Base-by-base conservation (phyloP, 92 coral and sea anemone genomes). In the Heliopora coerulea region DNA sequence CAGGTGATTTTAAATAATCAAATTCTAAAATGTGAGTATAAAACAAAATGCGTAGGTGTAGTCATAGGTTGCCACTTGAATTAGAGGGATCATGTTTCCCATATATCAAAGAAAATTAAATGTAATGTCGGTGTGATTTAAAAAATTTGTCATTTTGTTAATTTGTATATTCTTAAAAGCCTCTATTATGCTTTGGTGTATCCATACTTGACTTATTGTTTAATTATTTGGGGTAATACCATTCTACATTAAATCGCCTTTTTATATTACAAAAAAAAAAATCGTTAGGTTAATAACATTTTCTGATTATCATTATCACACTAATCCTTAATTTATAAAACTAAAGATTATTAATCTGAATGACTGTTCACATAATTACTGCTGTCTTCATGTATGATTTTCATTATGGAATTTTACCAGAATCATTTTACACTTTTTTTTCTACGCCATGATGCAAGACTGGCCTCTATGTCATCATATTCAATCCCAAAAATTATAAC, bases 21-120 rank as follows among this genome's bases (percentile, higher is more conserved):
- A 46, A 42, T 29, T 17, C 41, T 74, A 29, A 75, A 74, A 74
- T 34, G 34, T 15, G 62, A 62, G 2, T 34, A 63, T 58, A 72
- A 74, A 21, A 73, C 46, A 19, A 82, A 74, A 65, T 82, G 64
- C 41, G 41, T 82, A 65, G 81, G 81, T 17, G 66, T 82, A 60
- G 30, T 73, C 26, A 9, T 81, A 42, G 80, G 73, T 34, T 23
- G 58, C 6, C 72, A 68, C 41, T 70, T 80, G 49, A 80, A 60
- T 72, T 80, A 64, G 84, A 80, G 58, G 49, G 18, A 25, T 18
- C 68, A 80, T 26, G 58, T 80, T 12, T 44, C 39, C 30, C 72
- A 73, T 41, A 26, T 80, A 23, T 59, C 73, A 24, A 81, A 73
- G 56, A 81, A 59, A 49, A 48, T 81, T 62, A 59, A 59, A 13